phyloP scores from a whole-genome alignment of 1,140 invertebrate genomes.

The Drosophila saltans region DNA sequence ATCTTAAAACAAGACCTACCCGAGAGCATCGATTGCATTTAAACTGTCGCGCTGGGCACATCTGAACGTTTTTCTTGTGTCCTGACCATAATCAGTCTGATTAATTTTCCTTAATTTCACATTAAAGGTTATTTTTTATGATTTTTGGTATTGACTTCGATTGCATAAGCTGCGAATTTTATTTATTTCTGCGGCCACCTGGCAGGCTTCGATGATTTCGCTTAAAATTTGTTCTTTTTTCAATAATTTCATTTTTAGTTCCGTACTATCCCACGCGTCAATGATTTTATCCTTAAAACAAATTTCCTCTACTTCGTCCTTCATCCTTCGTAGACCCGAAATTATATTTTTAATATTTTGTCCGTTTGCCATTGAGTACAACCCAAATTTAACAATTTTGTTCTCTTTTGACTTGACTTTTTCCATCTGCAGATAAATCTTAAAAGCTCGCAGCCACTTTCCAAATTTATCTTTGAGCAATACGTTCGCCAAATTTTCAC shows the following conservation, averaged over 20 bases:
- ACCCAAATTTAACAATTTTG: no score
- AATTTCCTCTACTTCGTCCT: neutral
- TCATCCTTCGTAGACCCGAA: neutral
- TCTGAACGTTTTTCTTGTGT: neutral
- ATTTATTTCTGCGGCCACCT: slow-evolving; percentile 15
- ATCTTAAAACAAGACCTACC: slow-evolving; percentile 15
- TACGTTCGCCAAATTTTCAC: neutral
- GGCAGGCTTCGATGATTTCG: slow-evolving; percentile 5
- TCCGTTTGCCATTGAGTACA: no score
- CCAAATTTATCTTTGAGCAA: no score
- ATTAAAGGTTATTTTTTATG: slow-evolving; percentile 1
- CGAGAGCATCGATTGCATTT: slow-evolving; percentile 17
- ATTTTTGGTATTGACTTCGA: neutral
- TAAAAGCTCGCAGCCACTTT: slow-evolving; percentile 4
- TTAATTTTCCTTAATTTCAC: neutral
- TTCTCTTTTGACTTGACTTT: slow-evolving; percentile 10
- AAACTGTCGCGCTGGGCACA: slow-evolving; percentile 10
- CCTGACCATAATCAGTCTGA: neutral
- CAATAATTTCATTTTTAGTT: slow-evolving; percentile 19
- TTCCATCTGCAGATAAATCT: slow-evolving; percentile 18
- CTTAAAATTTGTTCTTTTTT: slow-evolving; percentile 13
- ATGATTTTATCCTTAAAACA: neutral
- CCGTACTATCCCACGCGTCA: neutral
- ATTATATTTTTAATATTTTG: neutral
- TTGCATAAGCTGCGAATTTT: neutral